A percentile compares a stretch with the other conserved stretches of the same genome.
Evolutionary conservation across 1,140 invertebrate genomes (phyloP).

Genomic region (Zaprionus davidi): DNA sequence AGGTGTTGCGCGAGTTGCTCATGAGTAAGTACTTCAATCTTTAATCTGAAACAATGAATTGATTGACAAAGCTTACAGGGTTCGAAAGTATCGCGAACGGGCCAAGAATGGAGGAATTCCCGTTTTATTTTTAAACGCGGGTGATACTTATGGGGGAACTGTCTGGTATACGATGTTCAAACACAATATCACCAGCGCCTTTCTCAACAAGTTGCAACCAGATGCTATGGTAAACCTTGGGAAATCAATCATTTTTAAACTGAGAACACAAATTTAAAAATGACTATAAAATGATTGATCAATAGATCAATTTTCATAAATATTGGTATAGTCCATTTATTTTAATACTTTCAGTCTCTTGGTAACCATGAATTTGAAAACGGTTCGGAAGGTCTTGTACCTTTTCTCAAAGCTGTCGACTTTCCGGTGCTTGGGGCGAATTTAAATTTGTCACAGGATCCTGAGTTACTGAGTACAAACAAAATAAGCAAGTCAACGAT

Average conservation of each 20-base stretch:
- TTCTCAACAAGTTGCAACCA: conserved; percentile 91
- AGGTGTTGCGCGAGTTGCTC: conserved; percentile 90
- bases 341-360: conserved; percentile 88
- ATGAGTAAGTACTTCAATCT: conserved; percentile 84
- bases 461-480: conserved; percentile 84
- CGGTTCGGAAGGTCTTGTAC: conserved; percentile 89
- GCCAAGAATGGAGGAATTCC: conserved; percentile 86
- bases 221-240: conserved; percentile 91
- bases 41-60: neutral
- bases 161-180: conserved; percentile 92
- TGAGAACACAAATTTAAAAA: too few relatives aligned
- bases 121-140: conserved; percentile 92
- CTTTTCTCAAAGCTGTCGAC: conserved; percentile 89
- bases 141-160: conserved; percentile 95
- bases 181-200: conserved; percentile 89
- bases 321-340: neutral
- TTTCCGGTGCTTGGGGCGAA: conserved; percentile 92
- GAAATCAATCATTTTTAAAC: neutral
- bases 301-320: too few relatives aligned
- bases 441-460: conserved; percentile 88
- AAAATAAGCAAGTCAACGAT: conserved; percentile 88
- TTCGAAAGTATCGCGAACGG: conserved; percentile 86
- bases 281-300: too few relatives aligned
- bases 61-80: conserved; percentile 68
- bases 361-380: conserved; percentile 98